Percentiles rank a stretch among this genome's conserved stretches.
These are phyloP conservation scores for Silurus aristotelis DNA, from an alignment of 2,797 vertebrate species.

Conservation along the genomic window DNA sequence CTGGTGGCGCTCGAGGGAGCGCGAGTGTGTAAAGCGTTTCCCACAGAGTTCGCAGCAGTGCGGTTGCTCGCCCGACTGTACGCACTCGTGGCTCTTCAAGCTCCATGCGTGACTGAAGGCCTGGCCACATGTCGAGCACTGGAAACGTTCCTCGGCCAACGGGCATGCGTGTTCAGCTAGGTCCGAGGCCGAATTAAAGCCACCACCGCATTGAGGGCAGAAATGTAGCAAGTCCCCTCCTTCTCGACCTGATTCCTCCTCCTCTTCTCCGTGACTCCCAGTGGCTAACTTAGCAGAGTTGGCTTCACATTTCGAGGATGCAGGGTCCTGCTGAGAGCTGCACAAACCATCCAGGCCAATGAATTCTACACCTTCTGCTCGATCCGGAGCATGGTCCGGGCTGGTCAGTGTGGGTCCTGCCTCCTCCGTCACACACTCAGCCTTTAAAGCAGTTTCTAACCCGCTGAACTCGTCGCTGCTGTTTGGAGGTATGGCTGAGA, in stretches of 20 bases:
- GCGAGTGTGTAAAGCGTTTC: conserved; percentile 94
- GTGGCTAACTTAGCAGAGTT: conserved; percentile 68
- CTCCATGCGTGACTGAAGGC: conserved; percentile 91
- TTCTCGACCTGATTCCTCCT: conserved; percentile 49
- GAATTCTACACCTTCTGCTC: conserved; percentile 62
- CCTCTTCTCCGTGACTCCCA: conserved; percentile 65
- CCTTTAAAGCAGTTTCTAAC: conserved; percentile 73
- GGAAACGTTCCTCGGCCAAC: conserved; percentile 81
- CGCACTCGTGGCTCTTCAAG: conserved; percentile 89
- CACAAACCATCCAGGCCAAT: conserved; percentile 78
- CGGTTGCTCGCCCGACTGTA: conserved; percentile 87
- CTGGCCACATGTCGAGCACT: conserved; percentile 87
- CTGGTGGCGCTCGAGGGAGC: conserved; percentile 94
- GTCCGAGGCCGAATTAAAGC: conserved; percentile 70
- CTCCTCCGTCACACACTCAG: conserved; percentile 71
- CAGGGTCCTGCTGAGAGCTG: conserved; percentile 69
- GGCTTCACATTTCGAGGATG: conserved; percentile 51
- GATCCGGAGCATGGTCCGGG: conserved; percentile 35
- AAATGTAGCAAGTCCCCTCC: conserved; percentile 71
- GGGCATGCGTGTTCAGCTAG: conserved; percentile 77
- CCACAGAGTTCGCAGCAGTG: conserved; percentile 92
- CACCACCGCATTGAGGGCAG: conserved; percentile 75
- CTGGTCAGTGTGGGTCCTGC: conserved; percentile 40
- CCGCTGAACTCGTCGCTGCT: conserved; percentile 73
- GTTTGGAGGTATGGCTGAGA: conserved; percentile 65